Evolutionary conservation across 23 tunicate genomes (phyloP).

Genomic region (Halocynthia aurantium): DNA sequence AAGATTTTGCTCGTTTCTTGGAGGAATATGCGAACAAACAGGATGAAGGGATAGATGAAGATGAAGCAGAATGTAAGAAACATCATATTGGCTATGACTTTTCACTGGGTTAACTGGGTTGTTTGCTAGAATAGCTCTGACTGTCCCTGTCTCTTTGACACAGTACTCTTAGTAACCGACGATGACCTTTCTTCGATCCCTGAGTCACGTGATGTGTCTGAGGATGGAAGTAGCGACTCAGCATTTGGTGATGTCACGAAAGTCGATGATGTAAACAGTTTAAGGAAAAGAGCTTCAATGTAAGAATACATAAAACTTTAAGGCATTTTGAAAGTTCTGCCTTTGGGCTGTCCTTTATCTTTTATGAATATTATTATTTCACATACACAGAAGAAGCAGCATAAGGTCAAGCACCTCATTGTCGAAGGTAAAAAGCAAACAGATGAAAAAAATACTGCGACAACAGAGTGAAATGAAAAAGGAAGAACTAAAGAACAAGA

Average conservation of each 20-base stretch:
- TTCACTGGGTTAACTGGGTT: too few relatives aligned
- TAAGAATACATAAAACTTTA: background rate
- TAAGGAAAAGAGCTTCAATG: constrained; percentile 1
- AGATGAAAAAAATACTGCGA: background rate
- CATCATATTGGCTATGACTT: background rate
- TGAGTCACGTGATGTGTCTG: background rate
- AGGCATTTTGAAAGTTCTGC: background rate
- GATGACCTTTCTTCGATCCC: constrained; percentile 5
- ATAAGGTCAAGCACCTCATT: background rate
- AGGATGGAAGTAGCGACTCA: background rate
- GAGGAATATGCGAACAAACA: constrained; percentile 69
- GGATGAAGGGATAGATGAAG: constrained; percentile 35
- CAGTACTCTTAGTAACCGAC: constrained; percentile 3
- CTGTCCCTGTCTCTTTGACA: background rate
- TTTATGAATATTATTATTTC: background rate
- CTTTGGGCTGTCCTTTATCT: too few relatives aligned
- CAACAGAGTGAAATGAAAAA: constrained; percentile 13
- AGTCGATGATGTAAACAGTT: constrained; percentile 1
- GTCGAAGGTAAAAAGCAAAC: background rate
- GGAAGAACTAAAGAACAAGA: constrained; percentile 4
- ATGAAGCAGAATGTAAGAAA: constrained; percentile 8
- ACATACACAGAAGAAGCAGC: background rate
- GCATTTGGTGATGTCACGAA: constrained; percentile 1
- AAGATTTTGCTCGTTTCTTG: constrained; percentile 59
- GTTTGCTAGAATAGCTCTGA: too few relatives aligned